Evolutionary conservation across 2,888 invertebrate genomes (phyloP).

Genomic region (Villa cingulata): DNA sequence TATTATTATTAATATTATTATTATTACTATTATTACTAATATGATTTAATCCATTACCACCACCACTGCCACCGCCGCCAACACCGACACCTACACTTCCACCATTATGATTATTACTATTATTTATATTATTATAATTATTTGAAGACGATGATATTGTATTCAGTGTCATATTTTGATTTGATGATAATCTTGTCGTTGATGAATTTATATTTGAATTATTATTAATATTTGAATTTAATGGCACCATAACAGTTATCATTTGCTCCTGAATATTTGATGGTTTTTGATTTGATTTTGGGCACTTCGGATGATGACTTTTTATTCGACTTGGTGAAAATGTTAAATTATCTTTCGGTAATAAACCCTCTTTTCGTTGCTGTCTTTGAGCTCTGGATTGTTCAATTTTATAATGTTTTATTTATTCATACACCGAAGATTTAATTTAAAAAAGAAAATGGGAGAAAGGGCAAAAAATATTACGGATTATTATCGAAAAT

Average conservation of each 20-base stretch:
- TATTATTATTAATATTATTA: slow-evolving; percentile 15
- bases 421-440: no score
- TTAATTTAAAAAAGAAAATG: no score
- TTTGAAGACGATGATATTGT: slow-evolving; percentile 19
- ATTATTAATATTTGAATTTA: slow-evolving; percentile 30
- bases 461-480: no score
- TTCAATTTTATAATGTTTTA: not conserved
- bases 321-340: slow-evolving; percentile 36
- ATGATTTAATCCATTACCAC: no score
- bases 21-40: slow-evolving; percentile 22
- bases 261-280: slow-evolving; percentile 35
- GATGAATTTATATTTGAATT: not conserved
- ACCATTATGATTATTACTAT: slow-evolving; percentile 5
- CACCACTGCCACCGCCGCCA: no score
- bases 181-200: slow-evolving; percentile 11
- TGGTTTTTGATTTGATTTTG: slow-evolving; percentile 26
- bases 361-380: slow-evolving; percentile 33
- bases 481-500: no score
- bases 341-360: slow-evolving; percentile 35
- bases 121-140: slow-evolving; percentile 19
- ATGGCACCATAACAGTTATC: slow-evolving; percentile 36
- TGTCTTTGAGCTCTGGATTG: slow-evolving; percentile 31
- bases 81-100: slow-evolving; percentile 9
- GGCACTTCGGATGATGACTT: slow-evolving; percentile 36
- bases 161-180: slow-evolving; percentile 7